Evolutionary conservation across 2,797 vertebrate species (phyloP).

Genomic region (Percopsis omiscomaycus): DNA sequence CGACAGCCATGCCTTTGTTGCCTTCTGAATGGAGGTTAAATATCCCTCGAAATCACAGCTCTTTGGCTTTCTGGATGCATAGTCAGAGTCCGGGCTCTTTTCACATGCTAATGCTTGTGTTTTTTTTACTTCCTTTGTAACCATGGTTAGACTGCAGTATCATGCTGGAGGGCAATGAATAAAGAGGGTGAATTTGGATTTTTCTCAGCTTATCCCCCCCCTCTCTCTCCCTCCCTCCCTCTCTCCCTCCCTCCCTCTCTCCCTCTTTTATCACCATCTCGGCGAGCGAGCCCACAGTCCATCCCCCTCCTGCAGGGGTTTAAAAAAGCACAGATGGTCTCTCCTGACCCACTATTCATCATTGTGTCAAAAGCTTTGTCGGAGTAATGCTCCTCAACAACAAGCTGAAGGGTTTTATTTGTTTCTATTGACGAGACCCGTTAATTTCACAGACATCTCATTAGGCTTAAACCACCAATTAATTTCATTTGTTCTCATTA

Average conservation of each 20-base stretch:
- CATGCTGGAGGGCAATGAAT: slow-evolving; percentile 85
- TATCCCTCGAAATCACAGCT: slow-evolving; percentile 87
- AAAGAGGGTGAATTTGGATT: slow-evolving; percentile 79
- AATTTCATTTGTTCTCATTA: slow-evolving; percentile 97
- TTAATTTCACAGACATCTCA: slow-evolving; percentile 94
- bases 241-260: slow-evolving; percentile 23
- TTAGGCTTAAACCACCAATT: slow-evolving; percentile 98
- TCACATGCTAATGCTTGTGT: slow-evolving; percentile 86
- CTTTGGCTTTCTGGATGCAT: slow-evolving; percentile 83
- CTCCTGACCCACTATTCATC: slow-evolving; percentile 87
- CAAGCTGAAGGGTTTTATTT: slow-evolving; percentile 88
- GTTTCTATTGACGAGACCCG: slow-evolving; percentile 92
- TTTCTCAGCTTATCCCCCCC: slow-evolving; percentile 60
- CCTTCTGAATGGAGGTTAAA: slow-evolving; percentile 87
- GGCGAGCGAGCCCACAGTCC: slow-evolving; percentile 66
- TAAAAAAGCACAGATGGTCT: slow-evolving; percentile 91
- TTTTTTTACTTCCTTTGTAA: slow-evolving; percentile 81
- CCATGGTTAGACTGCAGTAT: slow-evolving; percentile 76
- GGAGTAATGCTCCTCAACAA: slow-evolving; percentile 83
- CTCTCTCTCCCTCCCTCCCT: slow-evolving; percentile 8
- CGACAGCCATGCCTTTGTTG: slow-evolving; percentile 84
- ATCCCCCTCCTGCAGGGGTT: slow-evolving; percentile 70
- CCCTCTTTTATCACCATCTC: slow-evolving; percentile 75
- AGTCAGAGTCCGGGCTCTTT: slow-evolving; percentile 81
- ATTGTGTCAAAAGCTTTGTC: slow-evolving; percentile 86